Percentiles rank a stretch among this genome's conserved stretches.
phyloP scores from a whole-genome alignment of 2,888 invertebrate species.

The Lycocerus yunnanus region DNA sequence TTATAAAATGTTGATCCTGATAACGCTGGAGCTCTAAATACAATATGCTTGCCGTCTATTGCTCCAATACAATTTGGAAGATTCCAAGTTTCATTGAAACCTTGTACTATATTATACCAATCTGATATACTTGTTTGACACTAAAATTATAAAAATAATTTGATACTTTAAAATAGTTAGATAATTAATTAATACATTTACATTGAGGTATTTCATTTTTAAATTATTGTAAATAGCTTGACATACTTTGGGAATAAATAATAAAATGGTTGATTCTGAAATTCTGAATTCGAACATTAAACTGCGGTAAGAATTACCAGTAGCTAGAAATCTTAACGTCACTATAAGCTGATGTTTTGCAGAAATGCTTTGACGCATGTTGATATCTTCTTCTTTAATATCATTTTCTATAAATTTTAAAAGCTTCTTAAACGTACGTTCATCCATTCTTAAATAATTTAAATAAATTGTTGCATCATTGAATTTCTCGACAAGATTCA shows the following conservation, averaged over 20 bases:
- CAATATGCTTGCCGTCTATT: conserved; percentile 1
- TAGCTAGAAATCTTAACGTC: conserved; percentile 4
- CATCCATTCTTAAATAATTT: conserved; percentile 1
- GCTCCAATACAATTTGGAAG: conserved; percentile 5
- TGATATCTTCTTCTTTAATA: neutral
- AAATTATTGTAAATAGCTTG: neutral
- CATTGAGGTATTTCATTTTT: neutral
- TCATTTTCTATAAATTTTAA: neutral
- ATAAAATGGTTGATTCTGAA: conserved; percentile 3
- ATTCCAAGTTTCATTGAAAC: neutral
- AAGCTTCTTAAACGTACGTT: neutral
- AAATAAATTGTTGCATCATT: neutral
- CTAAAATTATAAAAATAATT: neutral
- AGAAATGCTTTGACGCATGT: conserved; percentile 1
- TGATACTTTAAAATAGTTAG: too few relatives aligned
- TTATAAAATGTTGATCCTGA: conserved; percentile 33
- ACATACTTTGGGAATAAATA: neutral
- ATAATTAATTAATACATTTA: neutral
- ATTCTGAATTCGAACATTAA: neutral
- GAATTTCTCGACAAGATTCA: neutral
- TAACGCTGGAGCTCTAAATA: neutral
- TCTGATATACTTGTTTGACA: neutral
- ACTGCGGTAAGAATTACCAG: neutral
- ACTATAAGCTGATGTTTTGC: neutral
- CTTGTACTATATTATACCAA: neutral